phyloP scores from a whole-genome alignment of 2,797 vertebrate species.

The Tokudaia muenninki region DNA sequence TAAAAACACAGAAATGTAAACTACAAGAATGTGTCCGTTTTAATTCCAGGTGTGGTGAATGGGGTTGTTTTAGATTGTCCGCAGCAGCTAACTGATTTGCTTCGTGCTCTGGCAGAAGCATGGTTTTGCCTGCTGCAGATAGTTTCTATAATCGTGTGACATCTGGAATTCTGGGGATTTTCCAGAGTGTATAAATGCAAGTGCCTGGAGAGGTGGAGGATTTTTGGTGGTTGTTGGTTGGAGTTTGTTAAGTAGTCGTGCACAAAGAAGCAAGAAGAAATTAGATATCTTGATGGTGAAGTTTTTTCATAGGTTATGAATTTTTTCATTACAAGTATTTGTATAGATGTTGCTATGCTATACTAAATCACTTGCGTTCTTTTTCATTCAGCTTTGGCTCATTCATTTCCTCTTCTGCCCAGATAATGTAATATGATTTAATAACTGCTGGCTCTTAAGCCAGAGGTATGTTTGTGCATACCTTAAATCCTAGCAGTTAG shows the following conservation, averaged over 20 bases:
- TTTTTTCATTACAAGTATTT: background rate
- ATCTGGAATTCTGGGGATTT: too few relatives aligned
- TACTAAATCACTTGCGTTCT: background rate
- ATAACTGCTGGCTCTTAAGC: background rate
- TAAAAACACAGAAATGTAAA: background rate
- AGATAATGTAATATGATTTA: background rate
- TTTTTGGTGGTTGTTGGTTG: too few relatives aligned
- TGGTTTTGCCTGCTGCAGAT: background rate
- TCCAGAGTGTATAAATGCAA: too few relatives aligned
- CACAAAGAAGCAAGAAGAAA: too few relatives aligned
- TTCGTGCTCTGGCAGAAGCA: background rate
- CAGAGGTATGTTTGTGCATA: background rate
- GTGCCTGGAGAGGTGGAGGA: too few relatives aligned
- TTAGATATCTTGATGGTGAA: too few relatives aligned
- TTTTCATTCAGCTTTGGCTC: background rate
- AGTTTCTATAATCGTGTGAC: too few relatives aligned
- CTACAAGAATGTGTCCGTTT: background rate
- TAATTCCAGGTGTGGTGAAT: background rate
- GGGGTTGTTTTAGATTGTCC: too few relatives aligned
- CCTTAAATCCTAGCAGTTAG: background rate
- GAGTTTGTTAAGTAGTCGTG: too few relatives aligned
- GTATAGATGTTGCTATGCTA: background rate
- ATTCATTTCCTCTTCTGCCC: background rate
- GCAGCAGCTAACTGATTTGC: background rate
- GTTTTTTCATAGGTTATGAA: too few relatives aligned